These are phyloP conservation scores for Rhabditoides inermis DNA, from an alignment of 2,888 invertebrate species.

Conservation along the genomic window DNA sequence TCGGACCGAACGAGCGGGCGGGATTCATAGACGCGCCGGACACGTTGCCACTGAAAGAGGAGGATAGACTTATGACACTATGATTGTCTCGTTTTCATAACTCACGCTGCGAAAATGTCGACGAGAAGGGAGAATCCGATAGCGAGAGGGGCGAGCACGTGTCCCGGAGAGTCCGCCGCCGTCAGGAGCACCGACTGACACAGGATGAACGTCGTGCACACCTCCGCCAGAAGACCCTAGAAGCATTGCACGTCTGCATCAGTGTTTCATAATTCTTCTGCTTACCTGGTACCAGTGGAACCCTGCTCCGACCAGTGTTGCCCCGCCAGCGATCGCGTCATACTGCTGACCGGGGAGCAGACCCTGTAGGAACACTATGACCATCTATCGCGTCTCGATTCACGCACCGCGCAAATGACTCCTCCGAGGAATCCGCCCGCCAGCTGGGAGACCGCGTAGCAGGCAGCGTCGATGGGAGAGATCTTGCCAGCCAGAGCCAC, in stretches of 20 bases:
- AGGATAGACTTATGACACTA: background rate
- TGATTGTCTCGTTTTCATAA: background rate
- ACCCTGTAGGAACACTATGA: background rate
- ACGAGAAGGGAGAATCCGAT: slow-evolving; percentile 53
- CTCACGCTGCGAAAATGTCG: slow-evolving; percentile 51
- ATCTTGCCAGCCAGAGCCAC: slow-evolving; percentile 36
- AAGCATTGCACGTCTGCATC: no score
- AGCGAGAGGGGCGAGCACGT: slow-evolving; percentile 51
- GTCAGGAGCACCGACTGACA: slow-evolving; percentile 53
- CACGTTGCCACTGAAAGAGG: slow-evolving; percentile 37
- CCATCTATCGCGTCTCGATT: no score
- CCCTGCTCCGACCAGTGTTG: slow-evolving; percentile 12
- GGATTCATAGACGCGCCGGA: slow-evolving; percentile 55
- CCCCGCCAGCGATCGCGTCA: slow-evolving; percentile 13
- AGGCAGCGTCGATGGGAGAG: slow-evolving; percentile 23
- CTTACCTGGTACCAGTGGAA: slow-evolving; percentile 19
- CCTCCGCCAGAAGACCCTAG: slow-evolving; percentile 42
- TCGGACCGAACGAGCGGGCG: slow-evolving; percentile 54
- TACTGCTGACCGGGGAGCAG: no score
- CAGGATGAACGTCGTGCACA: slow-evolving; percentile 49
- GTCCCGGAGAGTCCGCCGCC: slow-evolving; percentile 51
- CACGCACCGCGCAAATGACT: slow-evolving; percentile 44
- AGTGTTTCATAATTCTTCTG: background rate
- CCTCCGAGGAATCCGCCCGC: slow-evolving; percentile 53
- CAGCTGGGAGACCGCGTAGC: slow-evolving; percentile 48